Evolutionary conservation across 2,888 invertebrate species (phyloP), one percentile per base, ranked within the genome.

Genomic region (Ormyrus thymus): DNA sequence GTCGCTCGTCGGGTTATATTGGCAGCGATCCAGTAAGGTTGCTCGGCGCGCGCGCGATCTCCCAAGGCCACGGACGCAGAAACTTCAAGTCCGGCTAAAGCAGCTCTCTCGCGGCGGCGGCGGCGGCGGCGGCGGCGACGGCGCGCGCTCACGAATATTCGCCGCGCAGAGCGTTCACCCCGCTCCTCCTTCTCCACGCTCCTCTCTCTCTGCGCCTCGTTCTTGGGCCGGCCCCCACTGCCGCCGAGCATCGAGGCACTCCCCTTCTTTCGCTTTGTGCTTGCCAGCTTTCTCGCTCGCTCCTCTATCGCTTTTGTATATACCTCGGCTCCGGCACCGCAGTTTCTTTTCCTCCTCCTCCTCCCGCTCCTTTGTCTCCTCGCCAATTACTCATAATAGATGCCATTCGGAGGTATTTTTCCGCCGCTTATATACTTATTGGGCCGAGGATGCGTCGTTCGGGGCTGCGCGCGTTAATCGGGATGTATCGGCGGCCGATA

Each of bases 1-100:
- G 86, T 85, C 86, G 85, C 65, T 81, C 55, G 29, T 29, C 29
- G 72, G 55, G 13, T 79, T 80, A 62, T 81, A 85, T 84, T 86
- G 85, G 83, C 85, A 84, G 76, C 82, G 82, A 83, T 86, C 83
- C 85, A 84, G 84, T 82, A 81, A 84, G 83, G 83, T 83, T 64
- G 45, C 78, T 64, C 7, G 1, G 7, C 8, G 13, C 46, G 46
- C 56, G 11, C 71, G 15, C 66, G 10, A 66, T 66, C 79, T 74
- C 70, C 74, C 81, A 71, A 80, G 80, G 80, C 80, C 78, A 78
- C 72, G 68, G 72, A 71, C 74, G 61, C 56, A 50, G n/a, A 13
- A 58, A 48, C 75, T 65, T 51, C 7, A 61, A 66, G 59, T 53
- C 61, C 48, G 15, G 65, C 29, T 29, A 29, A 29, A 29, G 29